Evolutionary conservation across 2,113 vertebrate genomes (phyloP), one percentile per base, ranked within the genome.

Genomic region (Eira barbara): DNA sequence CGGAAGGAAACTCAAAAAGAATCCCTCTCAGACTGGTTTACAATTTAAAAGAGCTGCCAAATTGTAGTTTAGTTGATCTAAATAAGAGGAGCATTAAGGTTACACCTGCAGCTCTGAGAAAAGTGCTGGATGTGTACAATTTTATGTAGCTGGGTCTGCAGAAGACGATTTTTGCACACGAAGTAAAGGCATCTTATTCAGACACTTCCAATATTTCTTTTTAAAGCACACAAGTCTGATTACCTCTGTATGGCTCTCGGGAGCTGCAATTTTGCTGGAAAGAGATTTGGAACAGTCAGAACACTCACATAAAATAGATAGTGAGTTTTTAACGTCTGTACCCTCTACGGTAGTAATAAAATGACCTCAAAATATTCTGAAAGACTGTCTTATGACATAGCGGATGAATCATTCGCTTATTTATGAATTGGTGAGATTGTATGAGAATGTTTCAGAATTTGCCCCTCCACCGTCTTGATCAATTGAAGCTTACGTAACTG

Each of bases 211-310:
- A 81, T 97, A 97, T 97, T 98, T 98, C 92, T 95, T 97, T 97
- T 96, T 90, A 97, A 97, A 96, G 96, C 69, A 1, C 69, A 76
- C 74, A 92, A 96, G 93, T 97, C 98, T 97, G 96, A 97, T 98
- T 97, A 95, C 97, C 96, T 98, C 94, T 95, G 83, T 85, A 83
- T 20, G 31, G 96, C 95, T 96, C 96, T 89, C 4, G 88, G 92
- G 97, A 97, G 74, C 97, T 97, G 74, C 83, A 96, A 25, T 96
- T 97, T 98, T 97, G 80, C 96, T 96, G 90, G 89, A 95, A 97
- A 97, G 96, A 96, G 92, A 97, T 97, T 96, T 74, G 52, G 90
- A 97, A 89, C n/a, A 95, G 79, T 95, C 91, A 94, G 95, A 96
- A 84, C 89, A 87, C 88, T 95, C 93, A 71, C 79, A 94, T 97